These are phyloP conservation scores for Miichthys miiuy DNA, from an alignment of 2,797 vertebrate species.

Conservation along the genomic window DNA sequence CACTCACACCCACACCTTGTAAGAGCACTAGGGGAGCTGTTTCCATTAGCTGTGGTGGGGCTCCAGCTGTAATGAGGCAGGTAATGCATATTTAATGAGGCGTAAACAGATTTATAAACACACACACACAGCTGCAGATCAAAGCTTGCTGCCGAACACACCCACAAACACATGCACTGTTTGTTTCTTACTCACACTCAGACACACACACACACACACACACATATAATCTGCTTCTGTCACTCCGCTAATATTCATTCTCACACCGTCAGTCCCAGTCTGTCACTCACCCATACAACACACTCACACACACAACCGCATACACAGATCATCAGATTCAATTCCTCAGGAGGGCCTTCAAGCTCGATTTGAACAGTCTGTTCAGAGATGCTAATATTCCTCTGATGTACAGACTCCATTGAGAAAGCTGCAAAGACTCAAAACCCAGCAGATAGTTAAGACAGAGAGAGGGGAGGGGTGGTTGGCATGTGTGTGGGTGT, in stretches of 20 bases:
- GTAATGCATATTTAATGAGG: conserved; percentile 90
- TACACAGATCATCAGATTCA: conserved; percentile 21
- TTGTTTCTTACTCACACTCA: conserved; percentile 22
- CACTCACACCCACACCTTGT: conserved; percentile 67
- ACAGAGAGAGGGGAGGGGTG: not conserved
- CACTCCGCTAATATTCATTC: conserved; percentile 26
- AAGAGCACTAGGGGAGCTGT: conserved; percentile 68
- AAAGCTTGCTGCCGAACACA: conserved; percentile 54
- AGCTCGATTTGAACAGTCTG: conserved; percentile 46
- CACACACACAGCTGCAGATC: conserved; percentile 47
- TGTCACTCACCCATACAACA: conserved; percentile 25
- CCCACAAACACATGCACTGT: conserved; percentile 25
- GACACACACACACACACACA: not conserved
- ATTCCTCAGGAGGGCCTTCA: conserved; percentile 44
- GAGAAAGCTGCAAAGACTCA: conserved; percentile 41
- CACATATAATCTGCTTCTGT: conserved; percentile 24
- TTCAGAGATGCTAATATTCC: conserved; percentile 56
- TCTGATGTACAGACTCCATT: conserved; percentile 35
- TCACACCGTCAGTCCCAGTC: conserved; percentile 26
- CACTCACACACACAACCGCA: not conserved
- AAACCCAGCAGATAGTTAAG: conserved; percentile 19
- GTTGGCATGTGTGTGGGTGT: not conserved
- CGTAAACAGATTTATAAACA: conserved; percentile 83
- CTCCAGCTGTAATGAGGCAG: conserved; percentile 86
- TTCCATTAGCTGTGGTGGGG: conserved; percentile 75